These are phyloP conservation scores for Anolis apletophallus DNA, from an alignment of 2,797 vertebrate genomes.

Conservation along the genomic window DNA sequence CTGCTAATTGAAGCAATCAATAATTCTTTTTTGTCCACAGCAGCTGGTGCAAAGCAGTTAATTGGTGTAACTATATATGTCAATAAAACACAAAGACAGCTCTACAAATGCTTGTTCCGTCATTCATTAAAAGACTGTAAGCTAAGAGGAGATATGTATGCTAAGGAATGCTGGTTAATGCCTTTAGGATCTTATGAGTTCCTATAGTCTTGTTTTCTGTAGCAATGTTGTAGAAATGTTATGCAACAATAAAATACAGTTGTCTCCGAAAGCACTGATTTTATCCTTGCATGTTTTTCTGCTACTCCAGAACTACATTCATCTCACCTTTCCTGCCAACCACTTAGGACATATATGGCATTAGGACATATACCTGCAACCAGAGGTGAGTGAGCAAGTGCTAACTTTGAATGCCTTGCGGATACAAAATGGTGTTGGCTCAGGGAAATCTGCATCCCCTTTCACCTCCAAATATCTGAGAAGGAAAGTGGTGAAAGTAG, in stretches of 20 bases:
- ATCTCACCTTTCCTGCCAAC: background rate
- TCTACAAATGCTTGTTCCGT: conserved; percentile 35
- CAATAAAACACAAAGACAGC: conserved; percentile 45
- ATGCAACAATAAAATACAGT: background rate
- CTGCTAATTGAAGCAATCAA: conserved; percentile 60
- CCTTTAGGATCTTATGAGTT: background rate
- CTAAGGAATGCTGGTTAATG: background rate
- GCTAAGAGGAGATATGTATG: conserved; percentile 30
- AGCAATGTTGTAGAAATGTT: background rate
- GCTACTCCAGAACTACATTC: background rate
- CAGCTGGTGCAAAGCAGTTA: conserved; percentile 45
- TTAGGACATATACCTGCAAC: background rate
- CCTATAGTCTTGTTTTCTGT: background rate
- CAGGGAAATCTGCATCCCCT: background rate
- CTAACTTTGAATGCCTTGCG: background rate
- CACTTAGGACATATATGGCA: background rate
- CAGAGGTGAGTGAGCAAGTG: background rate
- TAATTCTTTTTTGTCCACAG: conserved; percentile 51
- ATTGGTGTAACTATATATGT: conserved; percentile 42
- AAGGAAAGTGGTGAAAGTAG: background rate
- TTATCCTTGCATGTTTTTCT: background rate
- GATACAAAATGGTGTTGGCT: background rate
- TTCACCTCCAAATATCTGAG: background rate
- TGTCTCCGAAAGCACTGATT: background rate
- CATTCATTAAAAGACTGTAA: conserved; percentile 47